These are phyloP conservation scores for Autographa gamma DNA, from an alignment of 2,888 invertebrate species.

Conservation along the genomic window DNA sequence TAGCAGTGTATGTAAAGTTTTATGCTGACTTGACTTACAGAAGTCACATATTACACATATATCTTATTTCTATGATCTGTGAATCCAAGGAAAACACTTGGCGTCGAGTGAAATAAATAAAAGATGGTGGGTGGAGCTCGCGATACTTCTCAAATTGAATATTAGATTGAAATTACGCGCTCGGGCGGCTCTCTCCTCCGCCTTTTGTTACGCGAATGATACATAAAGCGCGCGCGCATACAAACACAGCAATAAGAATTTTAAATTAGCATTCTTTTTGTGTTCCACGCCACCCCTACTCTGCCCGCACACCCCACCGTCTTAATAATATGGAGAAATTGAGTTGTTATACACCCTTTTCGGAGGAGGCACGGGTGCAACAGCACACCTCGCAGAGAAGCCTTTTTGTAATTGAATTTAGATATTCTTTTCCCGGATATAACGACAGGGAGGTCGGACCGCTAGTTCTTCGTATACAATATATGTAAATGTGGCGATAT, in stretches of 20 bases:
- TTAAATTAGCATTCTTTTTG: constrained; percentile 89
- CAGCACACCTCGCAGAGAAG: constrained; percentile 84
- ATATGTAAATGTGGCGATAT: constrained; percentile 80
- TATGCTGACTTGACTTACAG: constrained; percentile 46
- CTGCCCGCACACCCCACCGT: constrained; percentile 80
- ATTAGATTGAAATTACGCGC: constrained; percentile 89
- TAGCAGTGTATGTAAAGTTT: constrained; percentile 10
- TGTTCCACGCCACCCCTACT: constrained; percentile 81
- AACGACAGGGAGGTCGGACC: constrained; percentile 78
- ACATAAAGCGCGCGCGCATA: constrained; percentile 88
- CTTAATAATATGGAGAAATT: constrained; percentile 88
- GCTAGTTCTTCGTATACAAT: constrained; percentile 79
- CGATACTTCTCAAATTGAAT: constrained; percentile 87
- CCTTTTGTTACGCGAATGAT: constrained; percentile 86
- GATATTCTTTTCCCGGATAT: constrained; percentile 86
- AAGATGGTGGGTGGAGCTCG: constrained; percentile 80
- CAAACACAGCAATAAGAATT: constrained; percentile 87
- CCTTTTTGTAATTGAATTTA: constrained; percentile 89
- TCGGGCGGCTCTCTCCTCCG: constrained; percentile 83
- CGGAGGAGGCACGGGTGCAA: constrained; percentile 86
- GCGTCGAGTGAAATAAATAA: constrained; percentile 81
- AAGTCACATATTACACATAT: constrained; percentile 57
- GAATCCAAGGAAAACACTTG: constrained; percentile 76
- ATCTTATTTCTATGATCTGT: constrained; percentile 68
- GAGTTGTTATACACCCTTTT: constrained; percentile 88